A percentile compares a stretch with the other conserved stretches of the same genome.
Conservation (phyloP, 2,113 vertebrate genomes). For the Hemichromis elongatus region DNA sequence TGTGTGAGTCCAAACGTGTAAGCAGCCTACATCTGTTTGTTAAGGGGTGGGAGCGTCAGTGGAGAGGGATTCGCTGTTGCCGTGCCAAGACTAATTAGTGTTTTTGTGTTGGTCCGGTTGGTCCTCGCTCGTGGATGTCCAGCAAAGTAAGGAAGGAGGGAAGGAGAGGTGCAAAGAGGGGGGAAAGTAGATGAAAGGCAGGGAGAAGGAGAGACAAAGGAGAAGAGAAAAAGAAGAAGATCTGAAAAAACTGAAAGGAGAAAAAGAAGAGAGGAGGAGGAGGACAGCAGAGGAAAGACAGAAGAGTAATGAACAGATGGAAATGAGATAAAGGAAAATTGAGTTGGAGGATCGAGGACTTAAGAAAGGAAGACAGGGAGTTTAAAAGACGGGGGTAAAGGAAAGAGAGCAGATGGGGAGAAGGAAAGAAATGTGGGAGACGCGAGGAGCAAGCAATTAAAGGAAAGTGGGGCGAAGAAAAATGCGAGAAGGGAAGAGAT, state of each 20-base stretch:
- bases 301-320: background rate
- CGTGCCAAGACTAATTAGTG: slow-evolving; percentile 54
- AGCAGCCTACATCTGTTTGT: slow-evolving; percentile 17
- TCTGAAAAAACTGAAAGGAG: background rate
- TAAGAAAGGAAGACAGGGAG: background rate
- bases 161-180: background rate
- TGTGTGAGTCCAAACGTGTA: background rate
- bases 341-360: background rate
- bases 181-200: background rate
- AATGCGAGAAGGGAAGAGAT: background rate
- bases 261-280: background rate
- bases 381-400: background rate
- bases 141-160: background rate
- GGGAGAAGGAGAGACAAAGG: background rate
- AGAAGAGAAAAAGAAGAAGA: background rate
- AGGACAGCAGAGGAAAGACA: background rate
- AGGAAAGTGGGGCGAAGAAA: background rate
- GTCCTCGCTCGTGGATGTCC: slow-evolving; percentile 10
- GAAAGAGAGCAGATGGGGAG: background rate
- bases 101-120: slow-evolving; percentile 40
- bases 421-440: background rate
- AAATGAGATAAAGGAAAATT: background rate
- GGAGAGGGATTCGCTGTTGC: slow-evolving; percentile 30
- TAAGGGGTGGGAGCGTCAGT: background rate
- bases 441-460: background rate